phyloP scores from a whole-genome alignment of 2,797 vertebrate genomes.

The Propithecus perrieri region DNA sequence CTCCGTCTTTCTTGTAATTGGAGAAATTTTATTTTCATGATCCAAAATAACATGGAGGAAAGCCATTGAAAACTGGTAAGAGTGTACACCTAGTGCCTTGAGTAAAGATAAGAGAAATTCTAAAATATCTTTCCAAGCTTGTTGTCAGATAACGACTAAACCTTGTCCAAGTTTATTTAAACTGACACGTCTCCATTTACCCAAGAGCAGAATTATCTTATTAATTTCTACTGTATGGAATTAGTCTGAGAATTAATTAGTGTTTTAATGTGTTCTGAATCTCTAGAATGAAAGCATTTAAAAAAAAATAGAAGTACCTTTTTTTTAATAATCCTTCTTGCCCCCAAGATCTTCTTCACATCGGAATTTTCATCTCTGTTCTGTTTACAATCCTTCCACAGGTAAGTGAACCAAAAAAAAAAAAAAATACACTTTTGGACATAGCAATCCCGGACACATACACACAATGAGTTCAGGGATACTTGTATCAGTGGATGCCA shows the following conservation, averaged over 20 bases:
- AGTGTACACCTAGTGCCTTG: neutral
- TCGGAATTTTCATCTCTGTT: neutral
- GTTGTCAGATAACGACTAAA: neutral
- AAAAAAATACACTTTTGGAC: neutral
- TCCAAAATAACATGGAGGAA: neutral
- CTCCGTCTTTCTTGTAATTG: neutral
- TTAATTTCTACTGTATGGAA: neutral
- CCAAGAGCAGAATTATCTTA: neutral
- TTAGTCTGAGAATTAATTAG: neutral
- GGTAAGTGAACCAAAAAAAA: neutral
- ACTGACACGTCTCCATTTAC: neutral
- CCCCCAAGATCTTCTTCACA: neutral
- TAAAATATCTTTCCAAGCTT: neutral
- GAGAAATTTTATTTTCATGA: neutral
- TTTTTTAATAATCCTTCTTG: neutral
- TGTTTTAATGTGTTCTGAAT: constrained; percentile 19
- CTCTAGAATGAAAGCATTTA: neutral
- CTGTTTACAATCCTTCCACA: neutral
- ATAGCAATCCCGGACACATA: neutral
- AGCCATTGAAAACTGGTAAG: neutral
- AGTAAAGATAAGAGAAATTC: neutral
- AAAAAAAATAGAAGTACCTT: neutral
- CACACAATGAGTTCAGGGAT: neutral
- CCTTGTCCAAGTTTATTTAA: neutral
- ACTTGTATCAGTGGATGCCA: neutral